Conservation (phyloP, 1,140 invertebrate species). For the Bradynema listronoti region DNA sequence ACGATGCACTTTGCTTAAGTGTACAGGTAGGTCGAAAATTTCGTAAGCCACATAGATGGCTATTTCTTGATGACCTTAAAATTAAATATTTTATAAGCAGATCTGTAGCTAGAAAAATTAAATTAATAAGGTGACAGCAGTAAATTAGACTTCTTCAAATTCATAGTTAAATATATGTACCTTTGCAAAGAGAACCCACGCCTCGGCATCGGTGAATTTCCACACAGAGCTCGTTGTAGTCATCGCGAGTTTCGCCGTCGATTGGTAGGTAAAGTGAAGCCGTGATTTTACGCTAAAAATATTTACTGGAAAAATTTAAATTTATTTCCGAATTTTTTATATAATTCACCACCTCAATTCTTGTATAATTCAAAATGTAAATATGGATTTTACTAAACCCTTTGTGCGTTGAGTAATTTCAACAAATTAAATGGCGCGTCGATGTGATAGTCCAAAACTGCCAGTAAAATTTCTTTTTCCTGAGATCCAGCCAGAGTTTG, state of each 20-base stretch:
- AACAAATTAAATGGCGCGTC: constrained; percentile 35
- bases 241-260: constrained; percentile 14
- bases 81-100: constrained; percentile 5
- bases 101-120: background rate
- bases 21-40: constrained; percentile 41
- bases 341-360: background rate
- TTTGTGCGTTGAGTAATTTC: constrained; percentile 38
- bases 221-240: constrained; percentile 32
- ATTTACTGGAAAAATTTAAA: background rate
- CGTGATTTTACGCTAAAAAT: constrained; percentile 31
- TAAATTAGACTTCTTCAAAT: background rate
- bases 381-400: constrained; percentile 26
- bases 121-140: background rate
- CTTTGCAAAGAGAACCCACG: constrained; percentile 20
- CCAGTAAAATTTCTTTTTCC: constrained; percentile 15
- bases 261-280: constrained; percentile 20
- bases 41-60: constrained; percentile 41
- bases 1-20: constrained; percentile 13
- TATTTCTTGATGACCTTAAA: constrained; percentile 18
- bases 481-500: constrained; percentile 11
- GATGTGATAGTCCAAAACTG: constrained; percentile 22
- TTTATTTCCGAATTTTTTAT: too few species aligned
- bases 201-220: constrained; percentile 32
- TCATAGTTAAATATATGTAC: background rate
- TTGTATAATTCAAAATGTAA: too few species aligned